Evolutionary conservation across 2,113 vertebrate genomes (phyloP), one percentile per base, ranked within the genome.

Genomic region (Vimba vimba): DNA sequence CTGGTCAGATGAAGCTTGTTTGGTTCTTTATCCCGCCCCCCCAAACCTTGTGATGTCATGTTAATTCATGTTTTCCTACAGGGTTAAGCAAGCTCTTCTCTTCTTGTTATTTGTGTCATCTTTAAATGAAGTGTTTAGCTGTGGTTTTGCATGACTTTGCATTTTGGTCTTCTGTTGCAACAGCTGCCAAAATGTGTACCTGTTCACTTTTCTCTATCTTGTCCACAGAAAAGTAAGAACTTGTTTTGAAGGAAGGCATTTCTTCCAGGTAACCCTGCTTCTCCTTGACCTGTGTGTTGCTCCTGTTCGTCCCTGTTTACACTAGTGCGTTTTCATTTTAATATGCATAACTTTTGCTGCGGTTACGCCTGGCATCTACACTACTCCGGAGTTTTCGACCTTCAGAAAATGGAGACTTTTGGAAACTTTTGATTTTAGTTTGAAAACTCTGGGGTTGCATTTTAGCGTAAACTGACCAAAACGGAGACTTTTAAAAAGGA

Each of bases 201-300:
- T 69, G 15, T 79, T 86, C 71, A 85, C 74, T 64, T 6, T 89
- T 15, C 88, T 11, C 55, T 89, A 60, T 89, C 74, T 75, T 92
- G 71, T 92, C 87, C 89, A 89, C 92, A 94, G 92, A 94, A 96
- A 93, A 93, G 90, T 92, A 95, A 95, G 93, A 95, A 95, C 90
- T 93, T 94, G 91, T 94, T 95, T 94, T 85, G 1, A 95, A 94
- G 94, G 88, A 80, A 74, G 71, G 50, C 91, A 64, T 94, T 93
- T 88, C 87, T 90, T 82, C 23, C 94, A 95, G 93, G 93, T 95
- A 93, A 94, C 84, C 87, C 75, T 19, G 10, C 7, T 84, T 73
- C 25, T 74, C 39, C 64, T 45, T 13, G 33, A 43, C n/a, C 30
- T 59, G 47, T 81, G 8, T 52, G 55, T 33, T 64, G 17, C 23